These are phyloP conservation scores for Dendrolimus pini DNA, from an alignment of 2,888 invertebrate species.

Conservation along the genomic window DNA sequence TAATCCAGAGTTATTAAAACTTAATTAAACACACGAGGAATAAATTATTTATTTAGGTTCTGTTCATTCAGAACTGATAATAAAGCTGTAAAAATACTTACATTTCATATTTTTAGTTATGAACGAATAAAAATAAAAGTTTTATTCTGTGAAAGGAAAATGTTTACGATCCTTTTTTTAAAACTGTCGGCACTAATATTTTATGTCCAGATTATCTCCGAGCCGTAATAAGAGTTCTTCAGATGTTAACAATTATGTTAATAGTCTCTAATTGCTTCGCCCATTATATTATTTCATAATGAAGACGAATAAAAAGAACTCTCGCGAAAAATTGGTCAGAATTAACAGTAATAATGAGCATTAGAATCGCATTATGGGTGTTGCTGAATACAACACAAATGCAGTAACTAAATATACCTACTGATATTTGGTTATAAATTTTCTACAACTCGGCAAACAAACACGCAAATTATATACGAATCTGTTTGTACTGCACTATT, in stretches of 20 bases:
- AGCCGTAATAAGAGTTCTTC: constrained; percentile 20
- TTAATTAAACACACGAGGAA: too few species aligned
- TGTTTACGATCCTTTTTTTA: constrained; percentile 1
- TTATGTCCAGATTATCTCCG: constrained; percentile 19
- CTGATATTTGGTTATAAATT: not conserved
- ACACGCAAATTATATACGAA: too few species aligned
- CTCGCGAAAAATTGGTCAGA: constrained; percentile 8
- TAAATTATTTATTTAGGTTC: too few species aligned
- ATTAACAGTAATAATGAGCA: not conserved
- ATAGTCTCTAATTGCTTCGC: constrained; percentile 32
- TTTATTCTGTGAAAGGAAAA: not conserved
- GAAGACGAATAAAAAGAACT: constrained; percentile 14
- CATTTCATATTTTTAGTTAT: too few species aligned
- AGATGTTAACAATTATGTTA: constrained; percentile 37
- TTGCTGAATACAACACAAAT: too few species aligned
- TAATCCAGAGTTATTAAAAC: too few species aligned
- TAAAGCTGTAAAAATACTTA: too few species aligned
- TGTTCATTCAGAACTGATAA: too few species aligned
- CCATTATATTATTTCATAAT: constrained; percentile 21
- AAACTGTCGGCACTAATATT: constrained; percentile 13
- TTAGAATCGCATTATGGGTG: too few species aligned
- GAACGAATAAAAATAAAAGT: too few species aligned
- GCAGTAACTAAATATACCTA: not conserved
- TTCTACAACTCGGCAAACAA: not conserved
- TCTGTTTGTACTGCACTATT: too few species aligned